Percentiles rank a stretch among this genome's conserved stretches.
These are phyloP conservation scores for Cardiocondyla obscurior DNA, from an alignment of 1,140 invertebrate species.

Conservation along the genomic window DNA sequence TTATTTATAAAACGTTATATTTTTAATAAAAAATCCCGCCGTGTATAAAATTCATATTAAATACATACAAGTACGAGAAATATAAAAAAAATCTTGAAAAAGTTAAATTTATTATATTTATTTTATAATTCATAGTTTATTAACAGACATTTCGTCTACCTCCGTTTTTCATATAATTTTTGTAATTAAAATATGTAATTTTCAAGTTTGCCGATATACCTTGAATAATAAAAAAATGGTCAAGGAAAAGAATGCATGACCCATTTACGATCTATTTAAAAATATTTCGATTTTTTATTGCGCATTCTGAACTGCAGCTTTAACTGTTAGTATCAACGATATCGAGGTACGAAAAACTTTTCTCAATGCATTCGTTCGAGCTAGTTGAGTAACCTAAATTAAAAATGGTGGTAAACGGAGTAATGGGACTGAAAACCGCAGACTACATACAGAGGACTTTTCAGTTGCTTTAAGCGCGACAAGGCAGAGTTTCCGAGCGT, in stretches of 20 bases:
- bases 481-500: constrained; percentile 35
- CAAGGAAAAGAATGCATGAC: neutral
- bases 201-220: neutral
- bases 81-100: neutral
- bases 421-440: constrained; percentile 34
- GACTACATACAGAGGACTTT: constrained; percentile 19
- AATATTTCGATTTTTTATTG: constrained; percentile 6
- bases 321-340: constrained; percentile 10
- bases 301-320: neutral
- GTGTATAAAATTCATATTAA: neutral
- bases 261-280: constrained; percentile 13
- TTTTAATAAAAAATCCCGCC: neutral
- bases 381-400: constrained; percentile 40
- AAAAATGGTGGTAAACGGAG: constrained; percentile 25
- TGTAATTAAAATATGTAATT: neutral
- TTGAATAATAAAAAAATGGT: neutral
- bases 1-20: neutral
- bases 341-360: neutral
- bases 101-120: neutral
- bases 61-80: neutral
- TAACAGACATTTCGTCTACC: neutral
- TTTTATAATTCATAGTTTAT: neutral
- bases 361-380: neutral
- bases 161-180: neutral
- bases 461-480: constrained; percentile 51